These are phyloP conservation scores for Anolis apletophallus DNA, from an alignment of 2,797 vertebrate genomes.

Conservation along the genomic window DNA sequence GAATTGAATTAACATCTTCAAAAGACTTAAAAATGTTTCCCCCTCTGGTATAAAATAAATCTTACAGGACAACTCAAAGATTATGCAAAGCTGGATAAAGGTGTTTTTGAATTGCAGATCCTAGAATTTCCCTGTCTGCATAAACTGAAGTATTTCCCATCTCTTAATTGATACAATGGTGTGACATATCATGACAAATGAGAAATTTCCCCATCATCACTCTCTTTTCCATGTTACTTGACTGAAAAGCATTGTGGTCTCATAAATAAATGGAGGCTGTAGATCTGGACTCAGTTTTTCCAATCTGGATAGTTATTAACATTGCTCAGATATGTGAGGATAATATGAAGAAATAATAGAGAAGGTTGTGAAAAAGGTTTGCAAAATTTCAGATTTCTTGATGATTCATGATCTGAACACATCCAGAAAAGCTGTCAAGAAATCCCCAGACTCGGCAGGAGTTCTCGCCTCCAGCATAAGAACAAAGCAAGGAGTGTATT, in stretches of 20 bases:
- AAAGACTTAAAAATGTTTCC: neutral
- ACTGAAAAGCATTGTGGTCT: neutral
- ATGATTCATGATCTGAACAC: no score
- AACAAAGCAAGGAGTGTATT: no score
- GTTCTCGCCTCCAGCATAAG: no score
- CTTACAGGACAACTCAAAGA: neutral
- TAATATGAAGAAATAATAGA: no score
- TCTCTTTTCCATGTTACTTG: neutral
- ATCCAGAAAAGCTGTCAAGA: no score
- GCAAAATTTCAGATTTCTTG: no score
- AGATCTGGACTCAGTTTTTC: neutral
- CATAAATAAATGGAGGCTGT: neutral
- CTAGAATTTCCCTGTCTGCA: neutral
- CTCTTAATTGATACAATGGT: neutral
- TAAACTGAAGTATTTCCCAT: no score
- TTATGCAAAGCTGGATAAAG: neutral
- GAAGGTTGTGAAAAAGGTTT: no score
- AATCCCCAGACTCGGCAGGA: no score
- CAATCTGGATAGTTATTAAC: neutral
- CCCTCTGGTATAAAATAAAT: neutral
- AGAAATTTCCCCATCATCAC: neutral
- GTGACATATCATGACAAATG: neutral
- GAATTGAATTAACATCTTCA: neutral
- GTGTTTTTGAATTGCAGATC: neutral
- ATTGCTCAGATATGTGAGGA: no score